These are phyloP conservation scores for Diploptera punctata DNA, from an alignment of 2,888 invertebrate species.

Conservation along the genomic window DNA sequence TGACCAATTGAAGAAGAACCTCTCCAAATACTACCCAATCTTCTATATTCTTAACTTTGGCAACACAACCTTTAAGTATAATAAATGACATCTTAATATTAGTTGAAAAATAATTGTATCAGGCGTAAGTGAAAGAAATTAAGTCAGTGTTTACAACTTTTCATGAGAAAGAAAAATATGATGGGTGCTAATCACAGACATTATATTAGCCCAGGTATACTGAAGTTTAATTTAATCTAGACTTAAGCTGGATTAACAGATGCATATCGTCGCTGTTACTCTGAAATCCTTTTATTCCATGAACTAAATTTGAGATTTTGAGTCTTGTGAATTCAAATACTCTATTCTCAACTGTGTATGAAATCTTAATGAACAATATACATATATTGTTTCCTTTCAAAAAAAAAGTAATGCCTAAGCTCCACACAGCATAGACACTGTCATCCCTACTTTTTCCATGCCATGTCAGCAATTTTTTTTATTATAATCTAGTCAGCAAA, in stretches of 20 bases:
- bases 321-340: no score
- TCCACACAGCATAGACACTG: background rate
- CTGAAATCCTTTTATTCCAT: no score
- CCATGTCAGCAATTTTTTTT: no score
- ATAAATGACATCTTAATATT: background rate
- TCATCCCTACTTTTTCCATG: no score
- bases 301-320: no score
- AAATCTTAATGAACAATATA: no score
- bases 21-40: constrained; percentile 66
- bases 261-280: no score
- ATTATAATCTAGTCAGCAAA: no score
- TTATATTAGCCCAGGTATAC: background rate
- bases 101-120: background rate
- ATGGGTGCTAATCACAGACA: background rate
- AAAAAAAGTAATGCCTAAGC: no score
- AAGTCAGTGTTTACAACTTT: background rate
- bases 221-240: background rate
- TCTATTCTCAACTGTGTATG: no score
- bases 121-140: background rate
- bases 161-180: background rate
- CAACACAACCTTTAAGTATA: constrained; percentile 44
- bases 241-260: no score
- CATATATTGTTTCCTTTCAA: no score
- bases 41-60: constrained; percentile 58
- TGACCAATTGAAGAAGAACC: constrained; percentile 61